These are phyloP conservation scores for Rhamphomyia laevipes DNA, from an alignment of 2,888 invertebrate genomes.

Conservation along the genomic window DNA sequence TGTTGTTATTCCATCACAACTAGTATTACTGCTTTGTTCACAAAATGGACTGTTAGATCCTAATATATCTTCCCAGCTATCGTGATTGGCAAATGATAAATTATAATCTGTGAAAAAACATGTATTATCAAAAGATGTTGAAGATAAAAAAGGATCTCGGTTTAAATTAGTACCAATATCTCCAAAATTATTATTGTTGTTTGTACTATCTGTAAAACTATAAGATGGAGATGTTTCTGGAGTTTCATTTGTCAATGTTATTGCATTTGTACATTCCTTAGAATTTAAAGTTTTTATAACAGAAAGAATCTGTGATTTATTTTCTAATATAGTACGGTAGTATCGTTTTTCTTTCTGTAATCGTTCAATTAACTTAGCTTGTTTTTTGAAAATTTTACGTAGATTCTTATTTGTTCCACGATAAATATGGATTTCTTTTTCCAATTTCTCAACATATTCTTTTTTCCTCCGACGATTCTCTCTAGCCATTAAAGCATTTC, in stretches of 20 bases:
- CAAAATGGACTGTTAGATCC: slow-evolving; percentile 10
- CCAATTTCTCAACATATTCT: slow-evolving; percentile 44
- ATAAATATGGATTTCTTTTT: slow-evolving; percentile 38
- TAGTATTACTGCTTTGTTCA: neutral
- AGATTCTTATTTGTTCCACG: slow-evolving; percentile 40
- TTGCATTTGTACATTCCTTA: neutral
- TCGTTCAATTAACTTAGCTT: slow-evolving; percentile 38
- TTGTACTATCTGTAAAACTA: slow-evolving; percentile 12
- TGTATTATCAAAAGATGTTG: slow-evolving; percentile 18
- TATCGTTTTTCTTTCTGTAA: slow-evolving; percentile 44
- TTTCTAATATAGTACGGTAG: slow-evolving; percentile 42
- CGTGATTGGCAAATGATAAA: slow-evolving; percentile 15
- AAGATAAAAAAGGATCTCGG: slow-evolving; percentile 13
- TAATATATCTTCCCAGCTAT: slow-evolving; percentile 17
- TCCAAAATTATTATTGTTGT: neutral
- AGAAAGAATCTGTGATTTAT: slow-evolving; percentile 41
- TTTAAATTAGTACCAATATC: slow-evolving; percentile 15
- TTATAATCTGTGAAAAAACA: slow-evolving; percentile 27
- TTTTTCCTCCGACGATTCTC: slow-evolving; percentile 51
- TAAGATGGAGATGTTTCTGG: slow-evolving; percentile 11
- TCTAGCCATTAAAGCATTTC: slow-evolving; percentile 50
- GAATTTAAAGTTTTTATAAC: slow-evolving; percentile 39
- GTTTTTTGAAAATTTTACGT: slow-evolving; percentile 39
- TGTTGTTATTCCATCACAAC: too few relatives aligned
- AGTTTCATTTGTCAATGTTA: neutral